These are phyloP conservation scores for Riptortus pedestris DNA, from an alignment of 1,140 invertebrate species.

Conservation along the genomic window DNA sequence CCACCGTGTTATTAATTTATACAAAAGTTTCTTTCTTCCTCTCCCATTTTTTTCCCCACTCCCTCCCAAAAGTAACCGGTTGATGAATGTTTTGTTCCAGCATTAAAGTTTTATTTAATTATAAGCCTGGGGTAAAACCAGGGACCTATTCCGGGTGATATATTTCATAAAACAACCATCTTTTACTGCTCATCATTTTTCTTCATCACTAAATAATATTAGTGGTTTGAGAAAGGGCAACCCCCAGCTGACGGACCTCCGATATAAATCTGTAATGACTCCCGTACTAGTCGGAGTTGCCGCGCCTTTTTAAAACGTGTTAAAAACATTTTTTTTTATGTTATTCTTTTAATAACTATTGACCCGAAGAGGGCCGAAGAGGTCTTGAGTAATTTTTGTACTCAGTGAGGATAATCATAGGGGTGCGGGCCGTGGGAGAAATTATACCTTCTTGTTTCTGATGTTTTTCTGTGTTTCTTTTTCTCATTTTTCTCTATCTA, in stretches of 20 bases:
- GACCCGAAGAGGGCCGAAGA: neutral
- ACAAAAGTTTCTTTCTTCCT: neutral
- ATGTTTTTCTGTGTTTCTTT: too few species aligned
- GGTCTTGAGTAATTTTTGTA: neutral
- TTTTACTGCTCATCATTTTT: neutral
- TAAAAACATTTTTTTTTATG: neutral
- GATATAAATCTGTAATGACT: neutral
- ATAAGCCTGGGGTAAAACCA: neutral
- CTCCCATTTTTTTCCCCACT: neutral
- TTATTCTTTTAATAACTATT: neutral
- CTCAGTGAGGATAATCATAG: neutral
- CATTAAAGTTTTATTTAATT: neutral
- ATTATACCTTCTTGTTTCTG: neutral
- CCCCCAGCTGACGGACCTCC: neutral
- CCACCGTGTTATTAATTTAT: neutral
- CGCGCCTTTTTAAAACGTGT: neutral
- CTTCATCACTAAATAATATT: neutral
- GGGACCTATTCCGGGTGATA: neutral
- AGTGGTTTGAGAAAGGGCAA: neutral
- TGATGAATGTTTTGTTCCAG: neutral
- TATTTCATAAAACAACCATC: neutral
- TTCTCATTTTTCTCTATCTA: too few species aligned
- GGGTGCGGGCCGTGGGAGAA: neutral
- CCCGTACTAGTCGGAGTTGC: neutral
- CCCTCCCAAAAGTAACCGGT: neutral